Base-by-base conservation (phyloP, 1,140 invertebrate species). In the Chlorops oryzae region DNA sequence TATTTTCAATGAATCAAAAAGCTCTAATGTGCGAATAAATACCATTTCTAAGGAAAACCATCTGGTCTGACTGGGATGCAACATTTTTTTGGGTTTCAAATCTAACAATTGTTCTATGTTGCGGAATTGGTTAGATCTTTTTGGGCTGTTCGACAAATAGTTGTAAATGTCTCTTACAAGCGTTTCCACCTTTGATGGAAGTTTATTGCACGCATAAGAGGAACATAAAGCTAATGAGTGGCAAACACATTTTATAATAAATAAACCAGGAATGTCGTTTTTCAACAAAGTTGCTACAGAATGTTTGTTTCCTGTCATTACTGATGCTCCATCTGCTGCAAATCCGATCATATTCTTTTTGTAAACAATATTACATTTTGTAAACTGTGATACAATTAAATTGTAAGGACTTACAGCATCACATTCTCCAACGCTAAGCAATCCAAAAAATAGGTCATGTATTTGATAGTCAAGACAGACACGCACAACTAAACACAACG, bases 271-370 rank as follows among this genome's bases (percentile, higher is more conserved):
- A 27, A 63, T 64, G 15, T 65, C 58, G 25, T 58, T 57, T 52
- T 40, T 23, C 42, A 70, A 59, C 23, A 57, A 42, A 24, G 40
- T 57, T 12, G 51, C 41, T 42, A 75, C 38, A 6, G 65, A 73
- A 59, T 73, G 46, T 20, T 70, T 20, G 25, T 50, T 12, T 22
- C 72, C 70, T 53, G 72, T 61, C 63, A 73, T 74, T 9, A 50
- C 42, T 39, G 62, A 71, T 10, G 69, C 58, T 0, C 63, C 63
- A 55, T 73, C 72, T 49, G 67, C 51, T 37, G 61, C 67, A 61
- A 72, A 74, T 5, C 70, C 65, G 43, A 70, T 52, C 46, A 72
- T 52, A 51, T 73, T 67, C 49, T 56, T 15, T 56, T 65, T 62
- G 45, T 59, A 67, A 5, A 62, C 63, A 65, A 72, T 69, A 52